phyloP scores from a whole-genome alignment of 1,140 invertebrate species.

The Lerema accius region DNA sequence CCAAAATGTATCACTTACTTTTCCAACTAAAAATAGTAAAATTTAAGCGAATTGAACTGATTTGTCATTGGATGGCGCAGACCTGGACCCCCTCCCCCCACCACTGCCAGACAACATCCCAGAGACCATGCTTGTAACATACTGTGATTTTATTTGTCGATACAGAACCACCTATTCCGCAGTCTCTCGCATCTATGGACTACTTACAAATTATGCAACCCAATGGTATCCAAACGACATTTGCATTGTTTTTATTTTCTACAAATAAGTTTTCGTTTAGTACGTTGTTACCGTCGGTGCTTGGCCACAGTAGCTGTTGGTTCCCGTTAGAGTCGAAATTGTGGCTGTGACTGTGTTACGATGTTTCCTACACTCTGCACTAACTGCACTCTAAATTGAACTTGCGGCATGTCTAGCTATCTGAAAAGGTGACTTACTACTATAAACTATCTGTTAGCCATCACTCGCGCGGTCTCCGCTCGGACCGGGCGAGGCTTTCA shows the following conservation, averaged over 20 bases:
- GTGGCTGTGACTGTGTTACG: slow-evolving; percentile 77
- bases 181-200: slow-evolving; percentile 79
- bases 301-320: slow-evolving; percentile 53
- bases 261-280: slow-evolving; percentile 48
- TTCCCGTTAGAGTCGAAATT: slow-evolving; percentile 69
- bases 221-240: slow-evolving; percentile 75
- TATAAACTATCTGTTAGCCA: slow-evolving; percentile 82
- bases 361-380: slow-evolving; percentile 63
- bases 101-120: slow-evolving; percentile 31
- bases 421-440: slow-evolving; percentile 84
- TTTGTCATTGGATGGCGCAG: slow-evolving; percentile 17
- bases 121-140: slow-evolving; percentile 70
- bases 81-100: slow-evolving; percentile 14
- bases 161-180: slow-evolving; percentile 80
- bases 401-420: slow-evolving; percentile 68
- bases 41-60: too few species aligned
- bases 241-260: slow-evolving; percentile 63
- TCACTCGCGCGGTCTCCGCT: slow-evolving; percentile 65
- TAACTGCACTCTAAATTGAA: slow-evolving; percentile 58
- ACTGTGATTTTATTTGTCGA: slow-evolving; percentile 78
- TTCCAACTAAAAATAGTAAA: too few species aligned
- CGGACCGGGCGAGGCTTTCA: too few species aligned
- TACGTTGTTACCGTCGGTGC: slow-evolving; percentile 52
- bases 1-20: too few species aligned
- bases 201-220: slow-evolving; percentile 81